Conservation (phyloP, 1,140 invertebrate species). For the Neodiprion pinetum region DNA sequence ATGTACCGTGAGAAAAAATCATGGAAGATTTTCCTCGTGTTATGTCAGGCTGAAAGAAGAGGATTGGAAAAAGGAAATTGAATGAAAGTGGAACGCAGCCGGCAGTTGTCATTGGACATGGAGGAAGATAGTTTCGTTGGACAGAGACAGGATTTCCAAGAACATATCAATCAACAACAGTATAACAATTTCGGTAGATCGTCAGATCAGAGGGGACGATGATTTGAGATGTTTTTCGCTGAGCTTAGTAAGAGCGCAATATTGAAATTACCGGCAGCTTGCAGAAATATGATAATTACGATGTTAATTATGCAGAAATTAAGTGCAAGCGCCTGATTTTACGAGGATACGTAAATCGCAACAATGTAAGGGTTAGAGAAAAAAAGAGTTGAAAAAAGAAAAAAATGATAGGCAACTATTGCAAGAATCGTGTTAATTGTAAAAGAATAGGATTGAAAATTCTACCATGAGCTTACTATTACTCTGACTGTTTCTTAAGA, state of each 20-base stretch:
- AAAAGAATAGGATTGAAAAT: conserved; percentile 11
- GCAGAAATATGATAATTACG: neutral
- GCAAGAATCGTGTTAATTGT: conserved; percentile 12
- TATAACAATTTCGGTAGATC: conserved; percentile 21
- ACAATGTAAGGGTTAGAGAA: conserved; percentile 16
- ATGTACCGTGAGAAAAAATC: neutral
- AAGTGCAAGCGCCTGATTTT: neutral
- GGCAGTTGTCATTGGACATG: conserved; percentile 2
- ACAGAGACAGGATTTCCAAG: conserved; percentile 26
- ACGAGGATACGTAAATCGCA: conserved; percentile 5
- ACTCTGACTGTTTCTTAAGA: conserved; percentile 8
- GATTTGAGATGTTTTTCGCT: neutral
- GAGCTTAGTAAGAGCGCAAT: neutral
- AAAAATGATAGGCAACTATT: neutral
- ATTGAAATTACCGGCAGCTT: neutral
- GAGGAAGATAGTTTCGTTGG: conserved; percentile 13
- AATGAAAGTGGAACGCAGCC: conserved; percentile 14
- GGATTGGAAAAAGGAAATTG: neutral
- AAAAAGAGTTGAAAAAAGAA: conserved; percentile 12
- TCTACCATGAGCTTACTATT: conserved; percentile 18
- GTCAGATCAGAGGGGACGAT: neutral
- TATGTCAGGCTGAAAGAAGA: too few species aligned
- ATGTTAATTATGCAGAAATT: neutral
- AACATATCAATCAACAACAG: conserved; percentile 36
- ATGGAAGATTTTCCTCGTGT: too few species aligned